Percentiles rank a stretch among this genome's conserved stretches.
Evolutionary conservation across 2,113 vertebrate genomes (phyloP).

Genomic region (Pimephales promelas): DNA sequence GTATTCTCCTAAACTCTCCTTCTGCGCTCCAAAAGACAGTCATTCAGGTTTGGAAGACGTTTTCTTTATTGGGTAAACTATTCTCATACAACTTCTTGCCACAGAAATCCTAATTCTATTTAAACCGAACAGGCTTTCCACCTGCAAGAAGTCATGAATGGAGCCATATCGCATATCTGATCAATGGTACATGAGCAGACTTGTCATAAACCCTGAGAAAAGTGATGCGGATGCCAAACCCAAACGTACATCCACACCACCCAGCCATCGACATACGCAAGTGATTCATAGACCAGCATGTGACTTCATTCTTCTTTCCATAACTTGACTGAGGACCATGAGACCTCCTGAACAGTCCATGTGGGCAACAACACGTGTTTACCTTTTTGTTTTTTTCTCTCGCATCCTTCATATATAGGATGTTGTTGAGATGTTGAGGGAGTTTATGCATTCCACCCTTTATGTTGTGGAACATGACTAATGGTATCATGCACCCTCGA

Average conservation of each 20-base stretch:
- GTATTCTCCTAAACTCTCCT: not conserved
- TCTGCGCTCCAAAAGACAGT: not conserved
- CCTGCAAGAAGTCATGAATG: not conserved
- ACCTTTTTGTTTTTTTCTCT: not conserved
- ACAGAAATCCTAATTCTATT: not conserved
- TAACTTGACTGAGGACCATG: not conserved
- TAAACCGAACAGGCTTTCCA: not conserved
- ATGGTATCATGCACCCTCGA: not conserved
- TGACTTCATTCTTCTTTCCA: not conserved
- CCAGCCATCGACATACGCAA: not conserved
- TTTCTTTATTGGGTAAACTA: not conserved
- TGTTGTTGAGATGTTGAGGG: not conserved
- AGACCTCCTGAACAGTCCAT: not conserved
- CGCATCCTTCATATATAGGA: slow-evolving; percentile 10
- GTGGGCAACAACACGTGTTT: slow-evolving; percentile 1
- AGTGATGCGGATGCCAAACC: no score
- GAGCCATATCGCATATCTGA: slow-evolving; percentile 7
- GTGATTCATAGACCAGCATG: not conserved
- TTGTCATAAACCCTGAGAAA: not conserved
- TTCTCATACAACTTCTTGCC: not conserved
- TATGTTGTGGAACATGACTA: slow-evolving; percentile 17
- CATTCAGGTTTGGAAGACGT: not conserved
- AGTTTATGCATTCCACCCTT: not conserved
- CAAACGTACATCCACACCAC: no score
- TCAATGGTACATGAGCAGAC: slow-evolving; percentile 3